Evolutionary conservation across 2,113 vertebrate genomes (phyloP).

Genomic region (Mesoclemmys tuberculata): DNA sequence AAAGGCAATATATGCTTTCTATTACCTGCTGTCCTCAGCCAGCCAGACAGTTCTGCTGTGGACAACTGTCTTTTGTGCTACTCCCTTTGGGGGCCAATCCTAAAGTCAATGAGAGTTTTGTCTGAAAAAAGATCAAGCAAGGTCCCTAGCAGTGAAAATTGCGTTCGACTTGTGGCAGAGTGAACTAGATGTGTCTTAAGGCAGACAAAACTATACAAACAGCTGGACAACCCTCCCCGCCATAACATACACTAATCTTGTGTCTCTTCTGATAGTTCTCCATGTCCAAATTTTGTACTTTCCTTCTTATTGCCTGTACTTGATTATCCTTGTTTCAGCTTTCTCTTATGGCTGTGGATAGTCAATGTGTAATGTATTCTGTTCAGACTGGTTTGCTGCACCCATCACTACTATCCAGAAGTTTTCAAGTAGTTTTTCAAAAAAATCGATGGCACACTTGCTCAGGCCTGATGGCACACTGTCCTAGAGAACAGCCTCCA

Average conservation of each 20-base stretch:
- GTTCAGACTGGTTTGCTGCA: not conserved
- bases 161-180: not conserved
- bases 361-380: not conserved
- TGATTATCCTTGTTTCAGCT: not conserved
- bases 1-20: not conserved
- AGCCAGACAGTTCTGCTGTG: not conserved
- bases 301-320: not conserved
- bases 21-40: not conserved
- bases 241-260: not conserved
- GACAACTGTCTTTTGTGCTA: not conserved
- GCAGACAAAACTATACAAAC: not conserved
- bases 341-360: not conserved
- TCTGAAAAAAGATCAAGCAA: not conserved
- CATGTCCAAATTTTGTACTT: not conserved
- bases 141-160: not conserved
- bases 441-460: too few relatives aligned
- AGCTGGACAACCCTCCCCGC: not conserved
- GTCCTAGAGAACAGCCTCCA: not conserved
- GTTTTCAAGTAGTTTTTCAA: too few relatives aligned
- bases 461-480: too few relatives aligned
- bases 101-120: not conserved
- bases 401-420: not conserved
- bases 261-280: not conserved
- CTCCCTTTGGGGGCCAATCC: not conserved
- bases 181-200: not conserved